Evolutionary conservation across 2,888 invertebrate species (phyloP), one percentile per base, ranked within the genome.

Genomic region (Aporophyla nigra): DNA sequence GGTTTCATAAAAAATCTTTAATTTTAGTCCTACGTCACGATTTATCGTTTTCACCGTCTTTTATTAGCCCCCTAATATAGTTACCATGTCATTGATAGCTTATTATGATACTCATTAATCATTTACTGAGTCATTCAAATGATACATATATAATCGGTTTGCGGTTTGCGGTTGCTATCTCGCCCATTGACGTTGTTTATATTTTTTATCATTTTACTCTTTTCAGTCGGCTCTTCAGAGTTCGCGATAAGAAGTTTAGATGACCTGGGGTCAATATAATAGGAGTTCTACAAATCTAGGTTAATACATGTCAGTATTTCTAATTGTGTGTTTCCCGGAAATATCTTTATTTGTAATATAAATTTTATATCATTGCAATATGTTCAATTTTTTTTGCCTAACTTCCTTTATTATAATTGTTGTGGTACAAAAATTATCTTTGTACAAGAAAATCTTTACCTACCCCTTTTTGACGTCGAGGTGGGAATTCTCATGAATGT

Each of bases 151-250:
- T 2, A 24, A 74, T 74, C 24, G 1, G 27, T 69, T 63, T 69
- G 1, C 21, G 10, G 27, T 68, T 59, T 69, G 5, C 33, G 16
- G 27, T 66, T 53, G 33, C 6, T 76, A 54, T 67, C 66, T 67
- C 14, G 12, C 21, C 4, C 0, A 66, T 49, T 46, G 33, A 21
- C 53, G 43, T 61, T 16, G 12, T 24, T 53, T 43, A 51, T n/a
- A 24, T 54, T 54, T 10, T 76, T 58, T 21, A 49, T 61, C n/a
- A 3, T 71, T n/a, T 33, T 40, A 59, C 4, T 71, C 5, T 73
- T 82, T 82, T 74, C 75, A 78, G 78, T 78, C 75, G 33, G 56
- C 65, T 10, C 78, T 82, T 46, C 46, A 58, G 54, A 67, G n/a
- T 12, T 61, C 24, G 19, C 16, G 62, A 58, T 73, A 61, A 70